A percentile compares a stretch with the other conserved stretches of the same genome.
These are phyloP conservation scores for Ursus arctos DNA, from an alignment of 2,113 vertebrate species.

Conservation along the genomic window DNA sequence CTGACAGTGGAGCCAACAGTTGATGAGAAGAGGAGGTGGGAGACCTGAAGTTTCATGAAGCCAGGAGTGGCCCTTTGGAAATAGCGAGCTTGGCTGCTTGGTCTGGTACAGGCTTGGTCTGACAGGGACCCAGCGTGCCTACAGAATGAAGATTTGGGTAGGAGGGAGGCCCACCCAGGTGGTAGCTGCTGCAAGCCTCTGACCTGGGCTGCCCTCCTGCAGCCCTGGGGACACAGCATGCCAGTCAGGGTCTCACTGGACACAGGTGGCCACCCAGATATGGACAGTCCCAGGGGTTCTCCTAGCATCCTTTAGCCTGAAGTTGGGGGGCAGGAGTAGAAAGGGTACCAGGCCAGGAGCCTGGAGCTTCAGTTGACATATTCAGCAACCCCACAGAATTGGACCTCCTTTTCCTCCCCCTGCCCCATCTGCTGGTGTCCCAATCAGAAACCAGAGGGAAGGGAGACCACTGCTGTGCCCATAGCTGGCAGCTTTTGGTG, in stretches of 20 bases:
- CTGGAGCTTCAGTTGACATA: background rate
- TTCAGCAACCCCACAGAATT: background rate
- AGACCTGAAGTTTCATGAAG: background rate
- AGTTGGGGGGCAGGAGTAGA: background rate
- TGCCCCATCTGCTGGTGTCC: background rate
- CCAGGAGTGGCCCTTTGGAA: background rate
- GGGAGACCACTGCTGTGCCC: background rate
- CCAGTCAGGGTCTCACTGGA: background rate
- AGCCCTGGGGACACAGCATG: background rate
- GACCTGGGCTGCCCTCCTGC: background rate
- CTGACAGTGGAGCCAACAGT: background rate
- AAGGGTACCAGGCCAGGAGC: background rate
- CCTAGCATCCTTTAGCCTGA: background rate
- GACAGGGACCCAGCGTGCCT: background rate
- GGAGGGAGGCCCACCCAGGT: background rate
- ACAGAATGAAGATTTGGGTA: too few species aligned
- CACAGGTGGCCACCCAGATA: background rate
- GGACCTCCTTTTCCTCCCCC: background rate
- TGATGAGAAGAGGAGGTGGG: background rate
- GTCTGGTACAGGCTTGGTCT: background rate
- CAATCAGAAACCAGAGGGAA: background rate
- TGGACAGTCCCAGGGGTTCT: background rate
- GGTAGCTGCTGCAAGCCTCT: background rate
- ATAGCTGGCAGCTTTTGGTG: background rate
- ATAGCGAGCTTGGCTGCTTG: background rate